Evolutionary conservation across 2,888 invertebrate genomes (phyloP), one percentile per base, ranked within the genome.

Genomic region (Sarcophaga variegata): DNA sequence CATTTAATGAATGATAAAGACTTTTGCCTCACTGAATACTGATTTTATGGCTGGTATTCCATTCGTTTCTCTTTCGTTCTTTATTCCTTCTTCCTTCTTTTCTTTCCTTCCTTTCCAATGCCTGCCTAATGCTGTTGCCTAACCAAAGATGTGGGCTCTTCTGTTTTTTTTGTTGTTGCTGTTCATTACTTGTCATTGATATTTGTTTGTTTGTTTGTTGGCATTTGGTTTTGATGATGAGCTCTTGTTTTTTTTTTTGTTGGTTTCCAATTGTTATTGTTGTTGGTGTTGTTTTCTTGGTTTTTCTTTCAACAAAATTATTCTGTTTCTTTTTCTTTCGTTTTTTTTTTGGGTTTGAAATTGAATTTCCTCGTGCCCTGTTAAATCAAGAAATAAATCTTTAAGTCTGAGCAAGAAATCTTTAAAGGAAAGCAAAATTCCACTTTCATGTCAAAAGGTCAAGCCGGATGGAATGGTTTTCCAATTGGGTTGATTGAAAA

Each of bases 21-120:
- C 79, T 79, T 76, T 83, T 77, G 86, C 76, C 77, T 77, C 67
- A 83, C 74, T 72, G 80, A 77, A 80, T 77, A 60, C 80, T 83
- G 80, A 86, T 81, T 76, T 76, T 60, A 76, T 63, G 20, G 20
- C 4, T 74, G 64, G 54, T 47, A 14, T 49, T 75, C 54, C 45
- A n/a, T 17, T 45, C n/a, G 2, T 64, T 64, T 14, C 10, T 17
- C 0, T 14, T 37, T 37, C 37, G 1, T 8, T 8, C 37, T 12
- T 20, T n/a, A 20, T 67, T 67, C 20, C 37, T 37, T 37, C 37
- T 67, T 45, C 20, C 12, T 67, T 67, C 45, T 64, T 64, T 64
- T 0, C 4, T 8, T 64, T 27, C 0, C 8, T 11, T 11, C 54
- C 1, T 37, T 37, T 2, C 37, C 3, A 37, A 37, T 37, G 27